Conservation (phyloP, 2,113 vertebrate genomes). For the Ondatra zibethicus region DNA sequence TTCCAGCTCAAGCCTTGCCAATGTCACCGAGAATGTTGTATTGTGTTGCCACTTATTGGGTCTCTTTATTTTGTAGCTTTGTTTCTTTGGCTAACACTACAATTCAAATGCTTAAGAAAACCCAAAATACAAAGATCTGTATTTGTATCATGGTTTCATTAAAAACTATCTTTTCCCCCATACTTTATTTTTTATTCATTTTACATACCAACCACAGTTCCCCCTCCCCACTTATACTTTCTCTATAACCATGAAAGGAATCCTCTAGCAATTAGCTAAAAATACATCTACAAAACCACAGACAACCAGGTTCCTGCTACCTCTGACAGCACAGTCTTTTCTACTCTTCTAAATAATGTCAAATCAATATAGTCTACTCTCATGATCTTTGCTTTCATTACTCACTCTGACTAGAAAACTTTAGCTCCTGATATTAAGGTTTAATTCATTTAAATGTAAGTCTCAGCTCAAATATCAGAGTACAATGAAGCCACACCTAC, state of each 20-base stretch:
- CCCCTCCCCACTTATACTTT: neutral
- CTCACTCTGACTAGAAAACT: neutral
- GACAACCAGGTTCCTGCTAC: neutral
- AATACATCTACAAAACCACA: neutral
- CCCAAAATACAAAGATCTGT: neutral
- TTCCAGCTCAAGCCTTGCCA: neutral
- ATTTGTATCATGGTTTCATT: neutral
- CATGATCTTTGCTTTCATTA: neutral
- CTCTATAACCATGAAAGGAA: slow-evolving; percentile 1
- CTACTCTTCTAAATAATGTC: neutral
- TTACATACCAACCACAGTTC: too few relatives aligned
- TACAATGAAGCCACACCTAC: neutral
- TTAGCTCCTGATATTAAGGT: neutral
- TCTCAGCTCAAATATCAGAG: neutral
- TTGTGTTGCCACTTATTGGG: neutral
- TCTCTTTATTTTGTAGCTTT: neutral
- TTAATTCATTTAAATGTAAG: neutral
- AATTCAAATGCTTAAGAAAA: neutral
- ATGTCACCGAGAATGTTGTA: neutral
- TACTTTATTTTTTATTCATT: too few relatives aligned
- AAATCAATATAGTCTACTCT: neutral
- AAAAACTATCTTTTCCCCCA: neutral
- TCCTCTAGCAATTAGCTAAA: neutral
- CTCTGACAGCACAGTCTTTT: neutral
- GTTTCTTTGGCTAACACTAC: neutral